Evolutionary conservation across 2,113 vertebrate species (phyloP), one percentile per base, ranked within the genome.

Genomic region (Blennius ocellaris): DNA sequence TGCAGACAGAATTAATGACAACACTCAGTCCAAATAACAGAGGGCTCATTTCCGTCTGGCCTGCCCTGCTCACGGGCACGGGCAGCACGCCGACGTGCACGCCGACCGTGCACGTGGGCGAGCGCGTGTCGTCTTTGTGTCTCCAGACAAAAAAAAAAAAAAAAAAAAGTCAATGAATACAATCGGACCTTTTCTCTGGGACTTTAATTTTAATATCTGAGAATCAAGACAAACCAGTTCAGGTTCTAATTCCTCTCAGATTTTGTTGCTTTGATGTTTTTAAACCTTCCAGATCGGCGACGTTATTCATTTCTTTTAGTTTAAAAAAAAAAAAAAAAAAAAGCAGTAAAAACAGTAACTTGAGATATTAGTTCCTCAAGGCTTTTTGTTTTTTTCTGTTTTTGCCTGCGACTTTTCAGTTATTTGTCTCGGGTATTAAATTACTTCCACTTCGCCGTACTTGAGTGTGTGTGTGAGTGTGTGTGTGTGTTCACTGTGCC

Each of bases 1-100:
- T 90, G 82, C 90, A 93, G 58, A 90, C 92, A 75, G 84, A 90
- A 90, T 90, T 96, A 94, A 94, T 90, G 91, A 92, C 91, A 93
- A 92, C 87, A 89, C 88, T 94, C 80, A 82, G 74, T 87, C 82
- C 81, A 89, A 92, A 89, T 94, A 88, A 92, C 87, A 93, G 91
- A 90, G 87, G 51, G 78, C 60, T 91, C 78, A 78, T 84, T 92
- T 94, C 91, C 87, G 83, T 74, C 78, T 85, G 82, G 82, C 80
- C 83, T 87, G 78, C 45, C 2, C 41, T 72, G 62, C 80, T 63
- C 72, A 45, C 58, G 50, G 70, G 73, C 81, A 81, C 43, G 60
- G 68, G 44, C 43, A 16, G 61, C 67, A 57, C 56, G 21, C 78
- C 62, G 78, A 11, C 70, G 38, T 59, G 41, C n/a, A n/a, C n/a